phyloP scores from a whole-genome alignment of 2,113 vertebrate species.

The Ornithorhynchus anatinus region DNA sequence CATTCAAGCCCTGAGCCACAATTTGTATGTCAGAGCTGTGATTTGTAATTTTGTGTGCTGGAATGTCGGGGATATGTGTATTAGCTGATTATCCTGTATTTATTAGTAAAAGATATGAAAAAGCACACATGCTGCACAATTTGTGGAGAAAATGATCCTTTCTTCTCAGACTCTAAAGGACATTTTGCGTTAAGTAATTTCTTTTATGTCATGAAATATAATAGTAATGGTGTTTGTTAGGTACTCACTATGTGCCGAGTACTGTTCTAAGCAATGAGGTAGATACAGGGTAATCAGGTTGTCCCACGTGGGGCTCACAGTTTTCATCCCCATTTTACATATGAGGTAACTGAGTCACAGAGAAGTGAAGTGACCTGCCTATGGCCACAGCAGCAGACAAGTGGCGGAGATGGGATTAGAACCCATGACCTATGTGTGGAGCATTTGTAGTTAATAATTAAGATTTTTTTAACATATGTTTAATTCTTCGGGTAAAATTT shows the following conservation, averaged over 20 bases:
- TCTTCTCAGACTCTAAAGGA: neutral
- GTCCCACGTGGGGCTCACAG: neutral
- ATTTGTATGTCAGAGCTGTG: too few species aligned
- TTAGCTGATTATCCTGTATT: too few species aligned
- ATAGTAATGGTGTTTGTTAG: neutral
- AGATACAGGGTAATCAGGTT: neutral
- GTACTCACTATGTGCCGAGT: neutral
- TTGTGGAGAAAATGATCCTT: too few species aligned
- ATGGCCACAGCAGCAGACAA: neutral
- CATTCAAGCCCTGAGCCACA: too few species aligned
- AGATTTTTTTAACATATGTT: too few species aligned
- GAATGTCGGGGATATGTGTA: too few species aligned
- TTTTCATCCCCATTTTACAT: neutral
- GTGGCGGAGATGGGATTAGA: neutral
- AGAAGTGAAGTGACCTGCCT: neutral
- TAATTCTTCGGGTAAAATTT: too few species aligned
- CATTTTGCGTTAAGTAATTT: neutral
- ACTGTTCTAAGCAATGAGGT: neutral
- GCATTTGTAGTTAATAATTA: too few species aligned
- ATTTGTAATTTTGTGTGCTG: too few species aligned
- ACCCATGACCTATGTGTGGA: neutral
- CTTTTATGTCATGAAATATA: neutral
- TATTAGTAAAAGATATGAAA: too few species aligned
- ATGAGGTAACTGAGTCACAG: neutral
- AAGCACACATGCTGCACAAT: too few species aligned